Evolutionary conservation across 1,140 invertebrate species (phyloP), one percentile per base, ranked within the genome.

Genomic region (Drosophila melanica): DNA sequence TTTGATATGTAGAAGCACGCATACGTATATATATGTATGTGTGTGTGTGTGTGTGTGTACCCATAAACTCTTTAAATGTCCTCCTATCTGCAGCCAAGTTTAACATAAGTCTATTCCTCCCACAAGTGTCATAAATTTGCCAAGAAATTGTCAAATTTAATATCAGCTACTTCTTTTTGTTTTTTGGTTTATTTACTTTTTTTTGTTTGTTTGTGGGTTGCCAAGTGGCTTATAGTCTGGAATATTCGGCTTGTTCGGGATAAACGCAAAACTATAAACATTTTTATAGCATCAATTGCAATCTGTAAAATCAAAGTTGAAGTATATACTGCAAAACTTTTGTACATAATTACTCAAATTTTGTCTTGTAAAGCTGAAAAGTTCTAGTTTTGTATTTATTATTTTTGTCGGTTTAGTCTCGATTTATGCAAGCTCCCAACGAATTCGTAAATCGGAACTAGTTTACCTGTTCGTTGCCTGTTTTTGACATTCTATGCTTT

Each of bases 91-190:
- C 50, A 45, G 39, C 14, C 33, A 60, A 69, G 59, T 47, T 20
- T 20, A 37, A 20, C 59, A 50, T 33, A 16, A 53, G 51, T 67
- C 57, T 74, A 58, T 69, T 59, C 42, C 69, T 80, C 75, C 75
- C 75, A 69, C 75, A 77, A 71, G 75, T 45, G 18, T 44, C 63
- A 77, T 77, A 80, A 80, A 80, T 79, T 68, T 64, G 16, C 27
- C n/a, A 68, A 68, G 65, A 73, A 68, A 62, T 73, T 73, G 39
- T 54, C 54, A 60, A 71, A 71, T 71, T 71, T 71, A 60, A 66
- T 39, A 47, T 48, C 42, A 55, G 63, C 44, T 30, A 35, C 18
- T 57, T 53, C 14, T 9, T 9, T 10, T 50, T 62, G 8, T 33
- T 42, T 65, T 39, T 1, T 54, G n/a, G 10, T 14, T 33, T 42